Evolutionary conservation across 92 coral and sea anemone genomes (phyloP).

Genomic region (Umimayanthus chanpuru): DNA sequence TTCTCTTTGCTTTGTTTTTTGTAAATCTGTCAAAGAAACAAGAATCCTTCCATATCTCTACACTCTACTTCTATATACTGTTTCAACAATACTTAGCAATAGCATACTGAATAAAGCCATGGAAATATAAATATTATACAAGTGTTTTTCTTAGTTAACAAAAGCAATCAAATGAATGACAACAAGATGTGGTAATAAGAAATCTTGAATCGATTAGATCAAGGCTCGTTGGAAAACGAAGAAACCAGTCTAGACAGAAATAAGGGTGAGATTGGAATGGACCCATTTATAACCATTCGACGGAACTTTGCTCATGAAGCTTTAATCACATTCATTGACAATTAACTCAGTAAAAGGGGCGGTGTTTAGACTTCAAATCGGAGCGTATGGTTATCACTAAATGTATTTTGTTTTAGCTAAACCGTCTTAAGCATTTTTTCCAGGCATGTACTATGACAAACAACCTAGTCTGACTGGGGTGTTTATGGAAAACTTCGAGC

Average conservation of each 20-base stretch:
- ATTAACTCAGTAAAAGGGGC: neutral
- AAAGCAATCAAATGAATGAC: neutral
- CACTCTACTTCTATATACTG: no score
- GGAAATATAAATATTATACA: slow-evolving; percentile 9
- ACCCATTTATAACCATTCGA: neutral
- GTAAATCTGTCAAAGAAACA: neutral
- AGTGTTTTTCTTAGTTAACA: neutral
- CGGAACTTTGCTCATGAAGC: neutral
- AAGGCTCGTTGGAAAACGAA: neutral
- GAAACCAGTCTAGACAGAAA: neutral
- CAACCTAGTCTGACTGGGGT: neutral
- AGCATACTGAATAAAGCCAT: neutral
- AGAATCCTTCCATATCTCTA: neutral
- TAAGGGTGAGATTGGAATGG: neutral
- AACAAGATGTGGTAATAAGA: neutral
- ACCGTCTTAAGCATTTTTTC: neutral
- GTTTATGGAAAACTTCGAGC: neutral
- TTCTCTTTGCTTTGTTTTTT: neutral
- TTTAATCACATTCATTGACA: neutral
- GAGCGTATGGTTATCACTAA: neutral
- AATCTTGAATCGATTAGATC: neutral
- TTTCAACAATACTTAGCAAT: neutral
- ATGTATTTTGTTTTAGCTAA: neutral
- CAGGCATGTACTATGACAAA: neutral
- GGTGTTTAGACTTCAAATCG: neutral